These are phyloP conservation scores for Trochalopteron elliotii DNA, from an alignment of 2,113 vertebrate genomes.

Conservation along the genomic window DNA sequence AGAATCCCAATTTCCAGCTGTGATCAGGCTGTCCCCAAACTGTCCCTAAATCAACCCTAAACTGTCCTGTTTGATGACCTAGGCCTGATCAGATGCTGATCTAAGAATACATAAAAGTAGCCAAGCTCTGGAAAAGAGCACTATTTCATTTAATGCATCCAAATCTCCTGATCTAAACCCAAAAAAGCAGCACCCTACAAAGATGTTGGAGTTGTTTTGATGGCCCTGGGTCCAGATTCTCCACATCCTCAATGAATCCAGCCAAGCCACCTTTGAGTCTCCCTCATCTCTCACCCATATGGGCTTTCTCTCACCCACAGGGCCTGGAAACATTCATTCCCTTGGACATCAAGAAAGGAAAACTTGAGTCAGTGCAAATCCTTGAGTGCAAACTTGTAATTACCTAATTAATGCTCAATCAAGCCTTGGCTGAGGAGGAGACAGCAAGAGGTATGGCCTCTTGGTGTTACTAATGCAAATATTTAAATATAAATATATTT, in stretches of 20 bases:
- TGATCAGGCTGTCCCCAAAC: background rate
- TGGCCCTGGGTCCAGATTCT: background rate
- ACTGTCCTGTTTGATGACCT: background rate
- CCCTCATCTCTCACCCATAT: background rate
- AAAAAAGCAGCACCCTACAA: background rate
- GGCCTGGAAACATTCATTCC: background rate
- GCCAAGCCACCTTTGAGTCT: background rate
- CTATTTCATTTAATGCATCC: background rate
- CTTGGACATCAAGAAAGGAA: background rate
- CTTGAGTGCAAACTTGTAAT: background rate
- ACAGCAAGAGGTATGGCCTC: background rate
- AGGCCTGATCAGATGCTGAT: background rate
- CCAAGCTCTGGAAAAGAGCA: background rate
- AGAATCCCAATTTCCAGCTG: background rate
- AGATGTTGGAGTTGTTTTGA: background rate
- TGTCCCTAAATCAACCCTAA: background rate
- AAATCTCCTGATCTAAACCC: background rate
- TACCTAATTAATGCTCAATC: background rate
- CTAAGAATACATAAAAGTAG: background rate
- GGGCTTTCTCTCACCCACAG: background rate
- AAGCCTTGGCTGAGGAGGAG: background rate
- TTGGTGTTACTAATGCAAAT: background rate
- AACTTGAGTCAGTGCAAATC: background rate
- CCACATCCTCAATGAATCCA: background rate
- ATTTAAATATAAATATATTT: background rate